These are phyloP conservation scores for Erebia epiphron DNA, from an alignment of 2,888 invertebrate species.

Conservation along the genomic window DNA sequence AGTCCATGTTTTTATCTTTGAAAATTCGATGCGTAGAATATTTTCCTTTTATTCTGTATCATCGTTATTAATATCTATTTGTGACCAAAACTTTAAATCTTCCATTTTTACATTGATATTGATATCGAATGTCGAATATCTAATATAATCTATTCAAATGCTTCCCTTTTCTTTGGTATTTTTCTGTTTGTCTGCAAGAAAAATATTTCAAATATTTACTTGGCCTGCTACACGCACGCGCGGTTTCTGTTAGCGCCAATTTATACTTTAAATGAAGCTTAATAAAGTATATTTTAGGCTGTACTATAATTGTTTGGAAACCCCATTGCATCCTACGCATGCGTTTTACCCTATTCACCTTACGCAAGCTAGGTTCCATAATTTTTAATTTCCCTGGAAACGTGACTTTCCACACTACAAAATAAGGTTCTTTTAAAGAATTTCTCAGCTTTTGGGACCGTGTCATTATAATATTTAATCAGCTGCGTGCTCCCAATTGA, in stretches of 20 bases:
- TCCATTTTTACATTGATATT: background rate
- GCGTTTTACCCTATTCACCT: slow-evolving; percentile 61
- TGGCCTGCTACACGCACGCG: slow-evolving; percentile 57
- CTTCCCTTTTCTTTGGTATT: slow-evolving; percentile 1
- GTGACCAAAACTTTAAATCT: background rate
- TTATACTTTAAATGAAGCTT: slow-evolving; percentile 41
- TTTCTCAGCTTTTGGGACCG: slow-evolving; percentile 50
- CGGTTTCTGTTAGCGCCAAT: slow-evolving; percentile 39
- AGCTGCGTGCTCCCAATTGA: slow-evolving; percentile 76
- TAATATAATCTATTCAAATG: slow-evolving; percentile 21
- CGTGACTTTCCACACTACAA: slow-evolving; percentile 51
- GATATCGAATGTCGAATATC: background rate
- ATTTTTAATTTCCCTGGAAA: slow-evolving; percentile 26
- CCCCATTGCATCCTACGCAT: slow-evolving; percentile 66
- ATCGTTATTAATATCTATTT: too few species aligned
- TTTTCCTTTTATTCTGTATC: too few species aligned
- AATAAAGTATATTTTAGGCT: slow-evolving; percentile 48
- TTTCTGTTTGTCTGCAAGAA: slow-evolving; percentile 42
- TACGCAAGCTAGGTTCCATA: slow-evolving; percentile 50
- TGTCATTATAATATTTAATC: slow-evolving; percentile 69
- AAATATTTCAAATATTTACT: slow-evolving; percentile 54
- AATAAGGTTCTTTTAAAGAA: slow-evolving; percentile 62
- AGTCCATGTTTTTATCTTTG: too few species aligned
- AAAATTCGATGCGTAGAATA: too few species aligned
- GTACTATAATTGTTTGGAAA: slow-evolving; percentile 44